Base-by-base conservation (phyloP, 1,140 invertebrate genomes). In the Drosophila repletoides region DNA sequence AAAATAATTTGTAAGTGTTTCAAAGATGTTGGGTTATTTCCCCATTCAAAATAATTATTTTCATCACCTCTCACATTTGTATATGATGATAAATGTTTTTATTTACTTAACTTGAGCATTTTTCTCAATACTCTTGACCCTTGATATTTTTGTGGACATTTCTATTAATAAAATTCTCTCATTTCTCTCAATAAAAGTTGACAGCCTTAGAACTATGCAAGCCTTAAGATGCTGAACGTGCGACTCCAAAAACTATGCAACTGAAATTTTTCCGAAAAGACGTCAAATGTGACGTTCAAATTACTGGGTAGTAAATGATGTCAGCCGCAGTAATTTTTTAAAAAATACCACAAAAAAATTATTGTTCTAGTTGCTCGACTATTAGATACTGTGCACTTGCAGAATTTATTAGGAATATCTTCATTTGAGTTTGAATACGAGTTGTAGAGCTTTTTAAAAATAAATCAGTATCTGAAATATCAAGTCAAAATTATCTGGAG, bases 151-250 rank as follows among this genome's bases (percentile, higher is more conserved):
- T 17, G 5, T 21, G 3, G 28, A 2, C 19, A 17, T 17, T 22
- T 22, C 12, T 22, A 6, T 14, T 9, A n/a, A 26, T 41, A 21
- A 41, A 48, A 40, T 55, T 46, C 28, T 21, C 26, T 53, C 65
- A 68, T 68, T 63, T 63, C 29, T 68, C 9, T 63, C 41, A 31
- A 63, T 68, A 15, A 49, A 22, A 6, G 58, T 28, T 55, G 49
- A 68, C 26, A 68, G 49, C 10, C 12, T 17, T 10, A 15, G n/a
- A 3, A 45, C 21, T 14, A 15, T 14, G 3, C 59, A 36, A 34
- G 1, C 21, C 10, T 29, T 12, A 29, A 24, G 21, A 7, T 28
- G n/a, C 5, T 53, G 31, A 56, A 56, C 40, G 49, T 55, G 60
- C 17, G 17, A 14, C 24, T 15, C 19, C 14, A 24, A 26, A 51